Conservation (phyloP, 2,888 invertebrate genomes). For the Tetragonula carbonaria region DNA sequence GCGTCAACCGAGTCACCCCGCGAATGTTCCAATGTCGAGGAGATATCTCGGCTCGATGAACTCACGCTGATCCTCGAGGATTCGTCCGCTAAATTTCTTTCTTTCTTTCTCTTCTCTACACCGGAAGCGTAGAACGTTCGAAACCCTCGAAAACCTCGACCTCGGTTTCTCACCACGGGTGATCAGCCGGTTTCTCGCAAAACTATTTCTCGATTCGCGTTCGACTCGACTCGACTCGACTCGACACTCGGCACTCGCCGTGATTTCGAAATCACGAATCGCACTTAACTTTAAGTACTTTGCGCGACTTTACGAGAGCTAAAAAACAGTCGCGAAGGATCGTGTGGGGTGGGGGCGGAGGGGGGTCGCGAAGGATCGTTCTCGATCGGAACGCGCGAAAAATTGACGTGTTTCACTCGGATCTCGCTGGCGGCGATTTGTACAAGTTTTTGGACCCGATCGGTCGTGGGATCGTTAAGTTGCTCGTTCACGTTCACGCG, state of each 20-base stretch:
- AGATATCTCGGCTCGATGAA: too few relatives aligned
- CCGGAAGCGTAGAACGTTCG: too few relatives aligned
- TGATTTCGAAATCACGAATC: background rate
- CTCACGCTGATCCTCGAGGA: too few relatives aligned
- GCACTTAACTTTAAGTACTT: background rate
- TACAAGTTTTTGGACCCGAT: slow-evolving; percentile 40
- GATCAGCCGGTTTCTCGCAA: too few relatives aligned
- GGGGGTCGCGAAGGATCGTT: slow-evolving; percentile 12
- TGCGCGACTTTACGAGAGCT: background rate
- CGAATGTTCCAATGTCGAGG: background rate
- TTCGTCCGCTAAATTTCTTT: too few relatives aligned
- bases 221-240: too few relatives aligned
- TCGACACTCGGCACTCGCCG: too few relatives aligned
- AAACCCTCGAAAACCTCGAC: too few relatives aligned
- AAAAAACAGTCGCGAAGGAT: background rate
- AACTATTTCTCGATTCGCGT: too few relatives aligned
- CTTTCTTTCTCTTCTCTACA: too few relatives aligned
- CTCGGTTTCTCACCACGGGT: too few relatives aligned
- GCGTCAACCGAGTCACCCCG: too few relatives aligned
- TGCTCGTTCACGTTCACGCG: slow-evolving; percentile 47
- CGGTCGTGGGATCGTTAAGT: slow-evolving; percentile 43
- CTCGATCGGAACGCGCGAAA: slow-evolving; percentile 19
- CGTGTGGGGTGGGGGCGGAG: background rate
- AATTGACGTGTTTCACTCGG: slow-evolving; percentile 73
- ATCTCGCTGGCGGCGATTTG: slow-evolving; percentile 22